Evolutionary conservation across 2,113 vertebrate genomes (phyloP), one percentile per base, ranked within the genome.

Genomic region (Acrocephalus kingi): DNA sequence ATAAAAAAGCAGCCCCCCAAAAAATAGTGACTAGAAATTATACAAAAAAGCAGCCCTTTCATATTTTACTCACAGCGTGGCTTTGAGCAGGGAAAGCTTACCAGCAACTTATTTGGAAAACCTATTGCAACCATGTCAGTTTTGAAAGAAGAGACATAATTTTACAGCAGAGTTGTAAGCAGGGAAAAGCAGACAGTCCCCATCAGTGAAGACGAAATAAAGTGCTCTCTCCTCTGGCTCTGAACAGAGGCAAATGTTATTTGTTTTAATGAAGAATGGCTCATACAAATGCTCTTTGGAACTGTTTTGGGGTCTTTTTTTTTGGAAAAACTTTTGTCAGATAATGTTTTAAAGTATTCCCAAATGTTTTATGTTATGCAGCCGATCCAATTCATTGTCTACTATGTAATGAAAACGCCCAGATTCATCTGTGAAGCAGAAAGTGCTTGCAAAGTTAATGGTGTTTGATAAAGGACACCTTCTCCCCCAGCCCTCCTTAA

Each of bases 211-310:
- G 45, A 87, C 10, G 37, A 93, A 94, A 93, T 79, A 94, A 84
- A 68, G 69, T 83, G 30, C 10, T 81, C 73, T 96, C 93, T 97
- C 84, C 64, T 96, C 77, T 94, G 68, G 63, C 80, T 96, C 82
- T 90, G 74, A 91, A 49, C 64, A 94, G 89, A 68, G 54, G 83
- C 35, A 22, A 77, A 81, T 49, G 63, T 67, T 94, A 94, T 82
- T 93, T 90, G 69, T 87, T 97, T 96, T 94, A 82, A 93, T 66
- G 93, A 95, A 90, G 73, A 89, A 87, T 13, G 43, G 77, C 48
- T 89, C 56, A 68, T 12, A 74, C 39, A 79, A 84, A 92, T 67
- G 39, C 45, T 93, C 78, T 91, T 83, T 89, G 92, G 31, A 55
- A 56, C 49, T 35, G 87, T 19, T 49, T 21, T 15, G 25, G n/a